Conservation (phyloP, 2,797 vertebrate species). For the Lagodon rhomboides region DNA sequence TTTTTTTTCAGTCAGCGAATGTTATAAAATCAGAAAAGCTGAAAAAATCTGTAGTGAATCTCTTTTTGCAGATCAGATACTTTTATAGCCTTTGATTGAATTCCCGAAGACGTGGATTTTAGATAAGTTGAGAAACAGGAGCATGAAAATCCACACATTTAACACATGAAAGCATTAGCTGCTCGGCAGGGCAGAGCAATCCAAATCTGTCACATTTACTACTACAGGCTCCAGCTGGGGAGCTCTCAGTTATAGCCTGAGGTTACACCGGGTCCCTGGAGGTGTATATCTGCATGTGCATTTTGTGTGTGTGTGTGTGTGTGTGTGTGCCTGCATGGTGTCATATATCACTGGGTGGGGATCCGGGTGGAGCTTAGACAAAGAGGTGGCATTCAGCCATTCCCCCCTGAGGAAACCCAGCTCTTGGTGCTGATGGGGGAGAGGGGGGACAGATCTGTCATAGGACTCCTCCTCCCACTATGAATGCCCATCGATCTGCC, state of each 20-base stretch:
- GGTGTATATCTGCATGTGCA: not conserved
- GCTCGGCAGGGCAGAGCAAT: not conserved
- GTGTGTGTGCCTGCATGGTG: conserved; percentile 4
- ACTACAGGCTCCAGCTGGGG: not conserved
- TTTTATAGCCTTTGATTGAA: conserved; percentile 16
- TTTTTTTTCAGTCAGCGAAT: not conserved
- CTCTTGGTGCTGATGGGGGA: conserved; percentile 34
- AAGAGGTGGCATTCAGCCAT: conserved; percentile 62
- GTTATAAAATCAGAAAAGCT: no score
- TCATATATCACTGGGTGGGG: conserved; percentile 50
- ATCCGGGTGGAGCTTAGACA: conserved; percentile 50
- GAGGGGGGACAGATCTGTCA: conserved; percentile 36
- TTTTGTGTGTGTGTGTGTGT: conserved; percentile 18
- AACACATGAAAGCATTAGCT: conserved; percentile 11
- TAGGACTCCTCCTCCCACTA: conserved; percentile 37
- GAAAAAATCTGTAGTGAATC: not conserved
- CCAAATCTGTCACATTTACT: conserved; percentile 12
- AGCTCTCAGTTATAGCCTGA: conserved; percentile 18
- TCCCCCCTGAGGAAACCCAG: conserved; percentile 39
- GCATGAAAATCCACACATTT: conserved; percentile 35
- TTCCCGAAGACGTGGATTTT: conserved; percentile 1
- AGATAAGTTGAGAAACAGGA: conserved; percentile 33
- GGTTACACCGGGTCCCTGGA: conserved; percentile 16
- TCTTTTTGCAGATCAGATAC: conserved; percentile 5
- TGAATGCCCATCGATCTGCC: conserved; percentile 34